Evolutionary conservation across 2,797 vertebrate genomes (phyloP).

Genomic region (Falco columbarius): DNA sequence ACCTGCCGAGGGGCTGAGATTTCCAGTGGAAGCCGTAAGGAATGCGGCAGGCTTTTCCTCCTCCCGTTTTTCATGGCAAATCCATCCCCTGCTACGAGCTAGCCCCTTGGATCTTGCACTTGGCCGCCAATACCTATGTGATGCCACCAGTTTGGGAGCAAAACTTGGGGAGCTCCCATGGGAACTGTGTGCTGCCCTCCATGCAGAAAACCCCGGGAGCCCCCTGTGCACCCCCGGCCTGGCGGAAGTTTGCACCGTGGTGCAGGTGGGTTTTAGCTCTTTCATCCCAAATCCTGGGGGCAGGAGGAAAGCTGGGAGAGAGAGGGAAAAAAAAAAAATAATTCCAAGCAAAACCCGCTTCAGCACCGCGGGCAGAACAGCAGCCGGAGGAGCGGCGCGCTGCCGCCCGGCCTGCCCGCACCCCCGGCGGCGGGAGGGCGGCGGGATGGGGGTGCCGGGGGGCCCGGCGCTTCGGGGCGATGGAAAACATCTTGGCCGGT

Average conservation of each 20-base stretch:
- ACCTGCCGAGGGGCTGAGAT: fast-evolving
- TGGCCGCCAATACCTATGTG: fast-evolving
- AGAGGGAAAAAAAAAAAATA: not conserved
- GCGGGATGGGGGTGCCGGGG: not conserved
- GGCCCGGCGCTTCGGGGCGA: too few species aligned
- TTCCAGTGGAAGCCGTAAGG: not conserved
- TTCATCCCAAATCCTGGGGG: not conserved
- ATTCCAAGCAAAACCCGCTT: not conserved
- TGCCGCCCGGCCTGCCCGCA: not conserved
- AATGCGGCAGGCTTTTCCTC: fast-evolving
- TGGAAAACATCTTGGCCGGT: too few species aligned
- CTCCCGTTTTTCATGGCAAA: not conserved
- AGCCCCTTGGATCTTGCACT: not conserved
- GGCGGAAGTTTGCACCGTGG: not conserved
- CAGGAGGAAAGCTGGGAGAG: not conserved
- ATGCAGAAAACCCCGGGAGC: not conserved
- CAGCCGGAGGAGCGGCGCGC: conserved; percentile 29
- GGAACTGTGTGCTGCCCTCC: fast-evolving
- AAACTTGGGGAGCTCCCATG: not conserved
- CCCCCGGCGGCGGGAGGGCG: not conserved
- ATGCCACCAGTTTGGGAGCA: fast-evolving
- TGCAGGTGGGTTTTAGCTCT: not conserved
- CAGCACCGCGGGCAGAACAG: conserved; percentile 72
- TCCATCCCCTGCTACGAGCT: not conserved
- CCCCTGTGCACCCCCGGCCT: fast-evolving